A percentile compares a stretch with the other conserved stretches of the same genome.
phyloP scores from a whole-genome alignment of 92 coral and sea anemone genomes.

The Zoanthus solanderi region DNA sequence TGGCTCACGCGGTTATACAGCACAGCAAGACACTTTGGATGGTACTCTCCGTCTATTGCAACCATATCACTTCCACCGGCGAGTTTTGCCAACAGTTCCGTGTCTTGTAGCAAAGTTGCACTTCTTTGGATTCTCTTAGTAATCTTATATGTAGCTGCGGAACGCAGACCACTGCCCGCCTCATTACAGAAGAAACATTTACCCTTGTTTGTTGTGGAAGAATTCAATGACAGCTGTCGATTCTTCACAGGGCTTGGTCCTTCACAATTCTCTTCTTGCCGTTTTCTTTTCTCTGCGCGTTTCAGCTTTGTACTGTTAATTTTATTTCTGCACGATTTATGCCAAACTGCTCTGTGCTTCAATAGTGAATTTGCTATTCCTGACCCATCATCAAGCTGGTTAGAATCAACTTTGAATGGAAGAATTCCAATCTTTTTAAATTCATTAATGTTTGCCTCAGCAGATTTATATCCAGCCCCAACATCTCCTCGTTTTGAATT shows the following conservation, averaged over 20 bases:
- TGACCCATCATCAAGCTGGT: slow-evolving; percentile 13
- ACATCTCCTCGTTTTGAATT: slow-evolving; percentile 32
- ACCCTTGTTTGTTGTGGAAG: background rate
- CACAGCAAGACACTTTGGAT: slow-evolving; percentile 52
- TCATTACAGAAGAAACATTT: slow-evolving; percentile 57
- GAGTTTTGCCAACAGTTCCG: slow-evolving; percentile 52
- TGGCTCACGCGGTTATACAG: slow-evolving; percentile 55
- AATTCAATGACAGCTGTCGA: too few relatives aligned
- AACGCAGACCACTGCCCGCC: slow-evolving; percentile 38
- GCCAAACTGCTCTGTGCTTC: slow-evolving; percentile 10
- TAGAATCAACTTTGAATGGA: background rate
- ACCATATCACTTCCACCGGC: slow-evolving; percentile 61
- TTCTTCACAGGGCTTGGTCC: slow-evolving; percentile 3
- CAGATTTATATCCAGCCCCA: slow-evolving; percentile 48
- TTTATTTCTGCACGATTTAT: slow-evolving; percentile 17
- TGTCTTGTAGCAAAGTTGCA: slow-evolving; percentile 54
- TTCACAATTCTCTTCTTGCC: background rate
- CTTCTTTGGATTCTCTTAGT: slow-evolving; percentile 36
- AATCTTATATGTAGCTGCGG: slow-evolving; percentile 40
- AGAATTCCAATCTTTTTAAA: slow-evolving; percentile 25
- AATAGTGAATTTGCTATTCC: background rate
- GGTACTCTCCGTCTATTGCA: slow-evolving; percentile 61
- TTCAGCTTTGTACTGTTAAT: background rate
- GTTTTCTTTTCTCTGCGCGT: background rate
- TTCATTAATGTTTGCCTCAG: slow-evolving; percentile 14